Conservation (phyloP, 2,888 invertebrate genomes). For the Drosophila mulleri region DNA sequence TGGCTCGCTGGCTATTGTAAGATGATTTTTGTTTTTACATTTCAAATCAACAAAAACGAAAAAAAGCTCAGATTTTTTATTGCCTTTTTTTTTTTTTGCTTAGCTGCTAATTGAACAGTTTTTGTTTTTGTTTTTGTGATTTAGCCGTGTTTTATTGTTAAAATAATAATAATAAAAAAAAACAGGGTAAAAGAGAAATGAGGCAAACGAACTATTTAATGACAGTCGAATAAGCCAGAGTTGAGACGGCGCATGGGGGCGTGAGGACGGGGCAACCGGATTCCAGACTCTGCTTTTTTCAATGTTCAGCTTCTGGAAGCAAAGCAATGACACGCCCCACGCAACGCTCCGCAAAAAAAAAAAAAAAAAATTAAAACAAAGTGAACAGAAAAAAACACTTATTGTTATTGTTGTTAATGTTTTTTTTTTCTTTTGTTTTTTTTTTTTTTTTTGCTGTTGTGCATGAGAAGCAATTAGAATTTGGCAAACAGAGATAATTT, state of each 20-base stretch:
- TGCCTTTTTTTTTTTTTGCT: conserved; percentile 1
- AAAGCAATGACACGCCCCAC: conserved; percentile 7
- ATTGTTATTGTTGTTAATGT: conserved; percentile 1
- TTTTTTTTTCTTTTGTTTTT: too few relatives aligned
- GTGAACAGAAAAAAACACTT: conserved; percentile 8
- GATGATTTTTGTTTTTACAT: conserved; percentile 15
- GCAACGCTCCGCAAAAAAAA: background rate
- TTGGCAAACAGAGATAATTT: conserved; percentile 79
- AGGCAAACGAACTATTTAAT: conserved; percentile 57
- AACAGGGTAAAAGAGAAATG: conserved; percentile 18
- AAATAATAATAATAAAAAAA: conserved; percentile 18
- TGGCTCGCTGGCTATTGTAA: conserved; percentile 12
- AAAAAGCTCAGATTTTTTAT: conserved; percentile 14
- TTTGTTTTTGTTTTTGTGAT: conserved; percentile 19
- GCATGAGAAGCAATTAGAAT: conserved; percentile 71
- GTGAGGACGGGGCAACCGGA: background rate
- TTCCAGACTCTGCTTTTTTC: conserved; percentile 4
- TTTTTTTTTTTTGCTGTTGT: conserved; percentile 23
- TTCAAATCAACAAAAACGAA: background rate
- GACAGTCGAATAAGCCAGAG: conserved; percentile 20
- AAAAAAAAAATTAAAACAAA: background rate
- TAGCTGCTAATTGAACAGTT: conserved; percentile 65
- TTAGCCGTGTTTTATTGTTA: conserved; percentile 52
- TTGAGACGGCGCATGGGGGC: background rate
- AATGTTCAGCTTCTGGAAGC: conserved; percentile 5